These are phyloP conservation scores for Carassius auratus DNA, from an alignment of 2,113 vertebrate genomes.

Conservation along the genomic window DNA sequence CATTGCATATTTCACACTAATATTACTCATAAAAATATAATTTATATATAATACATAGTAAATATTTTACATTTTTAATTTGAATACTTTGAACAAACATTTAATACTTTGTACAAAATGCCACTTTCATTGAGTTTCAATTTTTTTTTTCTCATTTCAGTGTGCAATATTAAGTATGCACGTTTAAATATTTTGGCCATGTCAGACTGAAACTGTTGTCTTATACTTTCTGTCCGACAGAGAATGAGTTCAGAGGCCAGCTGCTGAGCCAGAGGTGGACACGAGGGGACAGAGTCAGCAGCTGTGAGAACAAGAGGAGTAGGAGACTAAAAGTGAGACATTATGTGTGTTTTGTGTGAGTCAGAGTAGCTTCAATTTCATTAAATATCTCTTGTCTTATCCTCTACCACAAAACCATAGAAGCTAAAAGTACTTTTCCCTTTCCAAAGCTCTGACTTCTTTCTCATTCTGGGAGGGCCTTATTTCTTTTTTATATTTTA, in stretches of 20 bases:
- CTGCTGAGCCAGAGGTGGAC: conserved; percentile 88
- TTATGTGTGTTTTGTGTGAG: not conserved
- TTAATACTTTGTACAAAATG: too few species aligned
- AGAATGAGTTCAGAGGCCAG: conserved; percentile 89
- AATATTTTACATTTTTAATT: not conserved
- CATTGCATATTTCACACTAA: not conserved
- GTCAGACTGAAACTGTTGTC: not conserved
- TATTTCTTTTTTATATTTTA: conserved; percentile 16
- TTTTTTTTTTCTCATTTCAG: not conserved
- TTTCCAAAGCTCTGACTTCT: conserved; percentile 6
- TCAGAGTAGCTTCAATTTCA: not conserved
- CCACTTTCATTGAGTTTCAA: not conserved
- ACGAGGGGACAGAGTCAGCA: conserved; percentile 79
- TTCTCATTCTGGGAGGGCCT: not conserved
- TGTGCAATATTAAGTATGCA: not conserved
- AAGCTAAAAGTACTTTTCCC: conserved; percentile 26
- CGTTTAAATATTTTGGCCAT: not conserved
- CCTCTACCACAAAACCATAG: conserved; percentile 1
- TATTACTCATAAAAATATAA: not conserved
- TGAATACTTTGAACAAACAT: too few species aligned
- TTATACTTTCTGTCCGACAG: conserved; percentile 63
- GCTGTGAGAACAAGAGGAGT: conserved; percentile 75
- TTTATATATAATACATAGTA: not conserved
- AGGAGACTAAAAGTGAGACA: conserved; percentile 81
- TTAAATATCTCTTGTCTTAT: not conserved